Conservation (phyloP, 2,797 vertebrate genomes). For the Acomys russatus region DNA sequence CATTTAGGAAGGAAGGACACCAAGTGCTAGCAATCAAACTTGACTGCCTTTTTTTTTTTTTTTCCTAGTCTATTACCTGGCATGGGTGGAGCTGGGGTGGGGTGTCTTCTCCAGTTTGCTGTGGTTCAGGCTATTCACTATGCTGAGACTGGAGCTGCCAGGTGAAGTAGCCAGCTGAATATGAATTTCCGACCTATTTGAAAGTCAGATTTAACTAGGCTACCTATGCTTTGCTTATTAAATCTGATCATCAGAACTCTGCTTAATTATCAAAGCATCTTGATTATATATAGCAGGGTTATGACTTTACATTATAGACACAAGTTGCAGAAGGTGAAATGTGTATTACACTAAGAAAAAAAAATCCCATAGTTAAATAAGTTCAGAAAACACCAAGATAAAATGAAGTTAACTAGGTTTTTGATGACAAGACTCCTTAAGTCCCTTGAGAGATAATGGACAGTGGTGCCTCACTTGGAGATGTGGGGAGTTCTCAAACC, state of each 20-base stretch:
- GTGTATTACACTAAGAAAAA: neutral
- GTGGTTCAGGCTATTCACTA: neutral
- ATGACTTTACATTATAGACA: neutral
- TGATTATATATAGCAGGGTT: neutral
- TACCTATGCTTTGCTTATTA: constrained; percentile 4
- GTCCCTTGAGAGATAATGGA: neutral
- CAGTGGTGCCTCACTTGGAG: neutral
- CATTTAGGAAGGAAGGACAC: constrained; percentile 24
- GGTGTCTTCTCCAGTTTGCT: constrained; percentile 30
- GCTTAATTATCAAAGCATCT: neutral
- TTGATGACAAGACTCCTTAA: neutral
- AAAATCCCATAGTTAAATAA: neutral
- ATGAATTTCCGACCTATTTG: constrained; percentile 37
- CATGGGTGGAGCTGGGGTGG: neutral
- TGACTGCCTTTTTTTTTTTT: constrained; percentile 1
- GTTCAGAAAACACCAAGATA: constrained; percentile 7
- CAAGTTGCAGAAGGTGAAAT: neutral
- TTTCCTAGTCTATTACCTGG: neutral
- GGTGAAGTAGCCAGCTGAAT: constrained; percentile 21
- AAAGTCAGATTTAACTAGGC: constrained; percentile 23
- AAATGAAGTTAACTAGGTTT: constrained; percentile 16
- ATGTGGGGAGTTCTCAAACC: neutral
- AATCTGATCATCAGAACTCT: neutral
- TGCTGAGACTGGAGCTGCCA: neutral
- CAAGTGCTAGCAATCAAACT: constrained; percentile 6